Evolutionary conservation across 1,140 invertebrate species (phyloP).

Genomic region (Drosophila kikkawai): DNA sequence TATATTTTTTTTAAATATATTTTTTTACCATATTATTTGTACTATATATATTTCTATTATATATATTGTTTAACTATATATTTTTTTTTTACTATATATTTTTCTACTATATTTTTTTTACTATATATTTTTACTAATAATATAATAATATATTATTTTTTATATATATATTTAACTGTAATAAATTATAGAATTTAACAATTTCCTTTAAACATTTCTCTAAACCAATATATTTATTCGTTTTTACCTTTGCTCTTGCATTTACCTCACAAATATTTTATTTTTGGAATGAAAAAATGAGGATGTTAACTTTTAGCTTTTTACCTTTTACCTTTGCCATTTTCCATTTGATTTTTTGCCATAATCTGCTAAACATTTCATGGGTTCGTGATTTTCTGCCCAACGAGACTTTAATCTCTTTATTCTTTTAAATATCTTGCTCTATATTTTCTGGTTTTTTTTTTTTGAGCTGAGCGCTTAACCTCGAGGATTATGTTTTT

Average conservation of each 20-base stretch:
- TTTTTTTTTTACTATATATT: no score
- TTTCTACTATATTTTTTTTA: no score
- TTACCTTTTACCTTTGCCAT: neutral
- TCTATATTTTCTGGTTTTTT: neutral
- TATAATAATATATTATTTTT: no score
- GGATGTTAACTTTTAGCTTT: neutral
- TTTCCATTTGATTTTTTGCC: conserved; percentile 1
- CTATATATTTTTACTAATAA: no score
- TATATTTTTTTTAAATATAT: neutral
- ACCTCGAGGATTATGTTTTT: conserved; percentile 18
- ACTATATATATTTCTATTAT: no score
- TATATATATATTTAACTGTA: no score
- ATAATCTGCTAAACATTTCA: conserved; percentile 7
- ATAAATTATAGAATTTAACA: neutral
- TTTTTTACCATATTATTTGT: neutral
- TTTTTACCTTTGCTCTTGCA: neutral
- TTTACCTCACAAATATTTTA: neutral
- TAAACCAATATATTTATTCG: neutral
- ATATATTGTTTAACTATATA: no score
- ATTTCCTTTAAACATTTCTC: neutral
- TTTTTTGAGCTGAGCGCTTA: neutral
- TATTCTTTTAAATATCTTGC: conserved; percentile 1
- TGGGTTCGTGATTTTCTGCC: neutral
- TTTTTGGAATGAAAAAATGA: neutral
- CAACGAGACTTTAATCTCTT: conserved; percentile 2